Conservation (phyloP, 2,113 vertebrate species). For the Rhombomys opimus region DNA sequence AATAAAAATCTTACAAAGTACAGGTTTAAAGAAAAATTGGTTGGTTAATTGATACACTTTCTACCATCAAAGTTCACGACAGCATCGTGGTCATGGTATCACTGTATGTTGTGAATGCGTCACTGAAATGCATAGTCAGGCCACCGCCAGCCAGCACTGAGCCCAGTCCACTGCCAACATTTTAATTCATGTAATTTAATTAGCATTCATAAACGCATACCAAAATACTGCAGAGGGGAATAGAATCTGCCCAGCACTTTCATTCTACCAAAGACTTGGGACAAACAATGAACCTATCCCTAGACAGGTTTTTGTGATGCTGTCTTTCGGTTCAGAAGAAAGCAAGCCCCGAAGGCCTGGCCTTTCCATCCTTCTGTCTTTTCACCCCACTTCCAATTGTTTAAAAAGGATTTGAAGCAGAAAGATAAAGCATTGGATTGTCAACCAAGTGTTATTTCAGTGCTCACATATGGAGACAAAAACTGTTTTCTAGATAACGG, state of each 20-base stretch:
- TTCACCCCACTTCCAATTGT: not conserved
- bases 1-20: conserved; percentile 52
- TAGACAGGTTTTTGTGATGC: not conserved
- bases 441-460: conserved; percentile 23
- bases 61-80: conserved; percentile 17
- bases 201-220: conserved; percentile 38
- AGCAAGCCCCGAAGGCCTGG: not conserved
- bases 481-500: conserved; percentile 40
- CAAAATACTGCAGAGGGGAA: conserved; percentile 4
- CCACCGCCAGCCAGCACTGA: not conserved
- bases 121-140: not conserved
- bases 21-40: conserved; percentile 42
- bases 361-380: not conserved
- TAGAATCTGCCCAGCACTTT: not conserved
- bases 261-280: conserved; percentile 14
- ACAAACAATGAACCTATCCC: not conserved
- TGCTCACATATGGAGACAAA: conserved; percentile 61
- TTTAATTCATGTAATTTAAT: conserved; percentile 53
- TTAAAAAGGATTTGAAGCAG: conserved; percentile 63
- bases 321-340: conserved; percentile 34
- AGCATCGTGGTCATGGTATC: not conserved
- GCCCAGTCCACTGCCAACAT: not conserved
- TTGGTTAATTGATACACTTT: conserved; percentile 22
- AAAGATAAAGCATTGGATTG: conserved; percentile 46
- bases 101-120: not conserved